Evolutionary conservation across 2,797 vertebrate genomes (phyloP).

Genomic region (Uromys caudimaculatus): DNA sequence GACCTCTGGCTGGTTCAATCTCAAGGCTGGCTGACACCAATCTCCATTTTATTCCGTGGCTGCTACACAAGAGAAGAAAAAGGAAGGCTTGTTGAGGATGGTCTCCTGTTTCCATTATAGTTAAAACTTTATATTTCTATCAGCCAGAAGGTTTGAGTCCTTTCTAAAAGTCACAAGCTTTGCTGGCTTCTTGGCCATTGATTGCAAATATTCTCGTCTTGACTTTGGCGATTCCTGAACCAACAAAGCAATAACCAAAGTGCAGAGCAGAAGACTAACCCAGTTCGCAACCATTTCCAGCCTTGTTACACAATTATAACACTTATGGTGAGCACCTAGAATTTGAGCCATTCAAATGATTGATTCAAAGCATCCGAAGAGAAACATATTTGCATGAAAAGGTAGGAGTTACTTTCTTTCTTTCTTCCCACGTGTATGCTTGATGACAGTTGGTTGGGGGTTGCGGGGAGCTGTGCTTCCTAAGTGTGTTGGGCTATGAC

Average conservation of each 20-base stretch:
- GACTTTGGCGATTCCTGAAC: neutral
- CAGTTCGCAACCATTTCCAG: neutral
- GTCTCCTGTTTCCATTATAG: neutral
- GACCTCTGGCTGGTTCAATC: neutral
- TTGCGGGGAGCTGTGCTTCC: neutral
- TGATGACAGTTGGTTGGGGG: neutral
- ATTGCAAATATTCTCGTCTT: neutral
- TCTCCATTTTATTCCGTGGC: neutral
- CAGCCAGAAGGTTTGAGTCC: neutral
- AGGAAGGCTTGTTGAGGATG: neutral
- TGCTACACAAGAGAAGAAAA: neutral
- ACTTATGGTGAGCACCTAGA: neutral
- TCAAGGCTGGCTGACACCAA: neutral
- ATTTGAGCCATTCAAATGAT: conserved; percentile 6
- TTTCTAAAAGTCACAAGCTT: neutral
- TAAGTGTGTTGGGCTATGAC: neutral
- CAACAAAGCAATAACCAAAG: neutral
- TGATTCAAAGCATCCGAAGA: conserved; percentile 27
- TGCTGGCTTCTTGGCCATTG: neutral
- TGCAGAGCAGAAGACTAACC: neutral
- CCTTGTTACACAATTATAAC: neutral
- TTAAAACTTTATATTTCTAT: neutral
- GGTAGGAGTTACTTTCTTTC: conserved; percentile 23
- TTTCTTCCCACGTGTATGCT: neutral
- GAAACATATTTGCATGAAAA: conserved; percentile 19